Conservation (phyloP, 2,888 invertebrate genomes). For the Mellilla xanthometata region DNA sequence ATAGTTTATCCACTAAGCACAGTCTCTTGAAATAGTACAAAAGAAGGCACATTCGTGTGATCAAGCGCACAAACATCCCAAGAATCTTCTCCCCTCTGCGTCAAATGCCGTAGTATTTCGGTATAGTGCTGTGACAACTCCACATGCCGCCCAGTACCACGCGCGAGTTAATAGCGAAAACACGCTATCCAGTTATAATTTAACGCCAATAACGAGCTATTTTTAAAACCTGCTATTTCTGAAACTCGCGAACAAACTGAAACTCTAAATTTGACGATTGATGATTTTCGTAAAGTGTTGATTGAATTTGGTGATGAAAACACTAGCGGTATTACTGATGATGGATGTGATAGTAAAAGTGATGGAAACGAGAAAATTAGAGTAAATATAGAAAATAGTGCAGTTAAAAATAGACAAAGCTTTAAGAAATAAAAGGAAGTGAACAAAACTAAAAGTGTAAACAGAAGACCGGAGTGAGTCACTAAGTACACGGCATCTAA, state of each 20-base stretch:
- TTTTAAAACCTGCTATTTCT: constrained; percentile 18
- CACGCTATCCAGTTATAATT: constrained; percentile 47
- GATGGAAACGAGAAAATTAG: not conserved
- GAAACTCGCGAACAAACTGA: constrained; percentile 11
- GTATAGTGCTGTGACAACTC: constrained; percentile 77
- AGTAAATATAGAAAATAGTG: constrained; percentile 1
- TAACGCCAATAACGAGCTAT: constrained; percentile 16
- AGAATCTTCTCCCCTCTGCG: constrained; percentile 66
- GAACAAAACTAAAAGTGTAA: constrained; percentile 17
- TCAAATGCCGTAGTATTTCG: constrained; percentile 69
- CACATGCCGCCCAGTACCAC: constrained; percentile 74
- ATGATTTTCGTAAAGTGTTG: constrained; percentile 1
- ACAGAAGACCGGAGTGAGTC: constrained; percentile 48
- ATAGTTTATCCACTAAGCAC: constrained; percentile 29
- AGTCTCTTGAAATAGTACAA: constrained; percentile 19
- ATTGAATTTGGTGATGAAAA: constrained; percentile 3
- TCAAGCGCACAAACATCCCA: constrained; percentile 48
- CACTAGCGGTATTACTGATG: constrained; percentile 7
- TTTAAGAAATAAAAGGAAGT: constrained; percentile 3
- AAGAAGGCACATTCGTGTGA: constrained; percentile 39
- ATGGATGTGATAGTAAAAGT: constrained; percentile 3
- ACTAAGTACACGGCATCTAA: constrained; percentile 44
- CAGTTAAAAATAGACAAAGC: not conserved
- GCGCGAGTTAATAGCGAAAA: constrained; percentile 51
- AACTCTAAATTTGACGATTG: constrained; percentile 10